Percentiles rank a stretch among this genome's conserved stretches.
Conservation (phyloP, 2,888 invertebrate species). For the Allygus modestus region DNA sequence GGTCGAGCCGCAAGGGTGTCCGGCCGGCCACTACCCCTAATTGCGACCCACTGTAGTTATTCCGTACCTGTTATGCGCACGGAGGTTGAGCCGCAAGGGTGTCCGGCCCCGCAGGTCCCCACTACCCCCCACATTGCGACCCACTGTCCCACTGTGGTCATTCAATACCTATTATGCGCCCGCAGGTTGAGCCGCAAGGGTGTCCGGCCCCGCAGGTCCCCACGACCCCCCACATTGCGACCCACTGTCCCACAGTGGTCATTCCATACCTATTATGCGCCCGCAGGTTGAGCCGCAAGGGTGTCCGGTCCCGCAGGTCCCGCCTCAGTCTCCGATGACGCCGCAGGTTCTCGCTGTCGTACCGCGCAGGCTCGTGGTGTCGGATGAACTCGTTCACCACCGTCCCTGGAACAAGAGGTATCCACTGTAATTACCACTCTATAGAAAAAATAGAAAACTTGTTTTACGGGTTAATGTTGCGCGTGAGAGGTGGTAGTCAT, state of each 20-base stretch:
- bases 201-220: conserved; percentile 70
- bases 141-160: too few relatives aligned
- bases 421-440: conserved; percentile 68
- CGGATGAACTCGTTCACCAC: conserved; percentile 86
- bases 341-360: conserved; percentile 78
- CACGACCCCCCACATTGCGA: conserved; percentile 75
- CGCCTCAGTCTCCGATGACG: conserved; percentile 76
- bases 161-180: conserved; percentile 85
- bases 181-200: conserved; percentile 75
- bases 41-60: too few relatives aligned
- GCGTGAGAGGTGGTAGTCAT: too few relatives aligned
- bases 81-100: too few relatives aligned
- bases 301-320: conserved; percentile 68
- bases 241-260: conserved; percentile 76
- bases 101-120: too few relatives aligned
- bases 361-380: conserved; percentile 88
- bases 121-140: too few relatives aligned
- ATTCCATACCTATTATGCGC: conserved; percentile 81
- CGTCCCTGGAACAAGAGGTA: conserved; percentile 76
- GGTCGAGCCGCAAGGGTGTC: too few relatives aligned
- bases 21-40: too few relatives aligned
- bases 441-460: too few relatives aligned
- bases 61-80: conserved; percentile 85
- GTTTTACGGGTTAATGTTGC: too few relatives aligned
- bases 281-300: conserved; percentile 75